A percentile compares a stretch with the other conserved stretches of the same genome.
phyloP scores from a whole-genome alignment of 2,888 invertebrate species.

The Diadromus collaris region DNA sequence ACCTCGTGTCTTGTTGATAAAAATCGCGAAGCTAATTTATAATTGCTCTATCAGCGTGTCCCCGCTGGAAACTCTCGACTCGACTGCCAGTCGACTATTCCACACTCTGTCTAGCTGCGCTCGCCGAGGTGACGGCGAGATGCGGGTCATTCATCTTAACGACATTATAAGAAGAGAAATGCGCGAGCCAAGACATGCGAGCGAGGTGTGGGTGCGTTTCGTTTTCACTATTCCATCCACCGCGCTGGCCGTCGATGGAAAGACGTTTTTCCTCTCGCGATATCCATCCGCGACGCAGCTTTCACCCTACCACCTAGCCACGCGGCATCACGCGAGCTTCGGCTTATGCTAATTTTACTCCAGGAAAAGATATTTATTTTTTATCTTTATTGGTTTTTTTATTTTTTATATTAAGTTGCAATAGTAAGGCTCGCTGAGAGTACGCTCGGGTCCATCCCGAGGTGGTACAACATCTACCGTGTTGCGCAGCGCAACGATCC shows the following conservation, averaged over 20 bases:
- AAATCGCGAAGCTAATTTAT: constrained; percentile 37
- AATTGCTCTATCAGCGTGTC: constrained; percentile 48
- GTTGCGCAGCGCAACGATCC: constrained; percentile 5
- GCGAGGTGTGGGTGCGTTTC: constrained; percentile 60
- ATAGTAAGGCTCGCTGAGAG: neutral
- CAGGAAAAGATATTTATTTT: constrained; percentile 1
- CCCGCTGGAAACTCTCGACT: constrained; percentile 11
- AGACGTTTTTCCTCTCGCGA: constrained; percentile 37
- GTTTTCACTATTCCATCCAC: constrained; percentile 61
- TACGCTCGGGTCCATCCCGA: neutral
- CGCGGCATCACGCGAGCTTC: constrained; percentile 8
- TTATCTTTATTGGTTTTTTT: neutral
- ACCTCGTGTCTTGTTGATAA: constrained; percentile 15
- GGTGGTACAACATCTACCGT: constrained; percentile 17
- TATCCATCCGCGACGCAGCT: constrained; percentile 42
- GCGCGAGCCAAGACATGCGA: constrained; percentile 27
- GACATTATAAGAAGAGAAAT: constrained; percentile 52
- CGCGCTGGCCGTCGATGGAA: constrained; percentile 45
- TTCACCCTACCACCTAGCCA: constrained; percentile 58
- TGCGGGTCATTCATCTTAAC: constrained; percentile 58
- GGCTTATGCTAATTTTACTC: constrained; percentile 30
- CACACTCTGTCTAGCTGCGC: constrained; percentile 3
- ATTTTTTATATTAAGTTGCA: too few relatives aligned
- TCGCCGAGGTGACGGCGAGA: constrained; percentile 32
- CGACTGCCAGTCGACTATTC: constrained; percentile 28